phyloP scores from a whole-genome alignment of 2,113 vertebrate genomes.

The Garra rufa region DNA sequence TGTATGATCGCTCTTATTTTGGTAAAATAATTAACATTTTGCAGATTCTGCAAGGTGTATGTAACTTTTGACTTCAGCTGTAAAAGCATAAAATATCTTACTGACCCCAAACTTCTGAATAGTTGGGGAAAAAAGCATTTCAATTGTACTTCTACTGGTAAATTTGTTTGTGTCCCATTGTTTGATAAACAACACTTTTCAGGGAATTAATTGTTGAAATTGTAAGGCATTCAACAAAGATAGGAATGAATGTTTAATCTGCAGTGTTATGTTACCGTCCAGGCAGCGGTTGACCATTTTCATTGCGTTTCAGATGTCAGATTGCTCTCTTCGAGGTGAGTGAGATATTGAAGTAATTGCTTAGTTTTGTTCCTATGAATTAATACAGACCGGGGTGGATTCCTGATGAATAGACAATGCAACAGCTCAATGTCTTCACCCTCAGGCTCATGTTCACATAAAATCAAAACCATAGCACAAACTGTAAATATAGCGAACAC shows the following conservation, averaged over 20 bases:
- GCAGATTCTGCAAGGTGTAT: no score
- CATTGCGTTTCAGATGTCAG: constrained; percentile 58
- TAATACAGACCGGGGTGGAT: constrained; percentile 65
- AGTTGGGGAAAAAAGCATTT: no score
- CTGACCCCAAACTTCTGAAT: no score
- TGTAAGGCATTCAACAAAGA: not conserved
- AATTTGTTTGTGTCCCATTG: not conserved
- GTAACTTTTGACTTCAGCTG: no score
- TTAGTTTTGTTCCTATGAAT: constrained; percentile 63
- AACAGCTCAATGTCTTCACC: constrained; percentile 64
- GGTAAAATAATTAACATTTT: no score
- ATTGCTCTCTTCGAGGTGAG: constrained; percentile 51
- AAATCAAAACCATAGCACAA: constrained; percentile 69
- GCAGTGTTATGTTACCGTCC: not conserved
- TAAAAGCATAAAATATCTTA: no score
- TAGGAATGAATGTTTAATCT: not conserved
- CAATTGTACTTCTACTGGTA: not conserved
- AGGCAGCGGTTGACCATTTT: constrained; percentile 45
- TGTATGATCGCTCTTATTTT: no score
- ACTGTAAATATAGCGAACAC: constrained; percentile 68
- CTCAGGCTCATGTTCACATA: constrained; percentile 70
- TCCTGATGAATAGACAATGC: constrained; percentile 60
- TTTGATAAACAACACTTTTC: not conserved
- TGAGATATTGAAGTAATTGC: constrained; percentile 64
- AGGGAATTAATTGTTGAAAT: not conserved